Percentiles rank a stretch among this genome's conserved stretches.
These are phyloP conservation scores for Acrobasis suavella DNA, from an alignment of 2,888 invertebrate genomes.

Conservation along the genomic window DNA sequence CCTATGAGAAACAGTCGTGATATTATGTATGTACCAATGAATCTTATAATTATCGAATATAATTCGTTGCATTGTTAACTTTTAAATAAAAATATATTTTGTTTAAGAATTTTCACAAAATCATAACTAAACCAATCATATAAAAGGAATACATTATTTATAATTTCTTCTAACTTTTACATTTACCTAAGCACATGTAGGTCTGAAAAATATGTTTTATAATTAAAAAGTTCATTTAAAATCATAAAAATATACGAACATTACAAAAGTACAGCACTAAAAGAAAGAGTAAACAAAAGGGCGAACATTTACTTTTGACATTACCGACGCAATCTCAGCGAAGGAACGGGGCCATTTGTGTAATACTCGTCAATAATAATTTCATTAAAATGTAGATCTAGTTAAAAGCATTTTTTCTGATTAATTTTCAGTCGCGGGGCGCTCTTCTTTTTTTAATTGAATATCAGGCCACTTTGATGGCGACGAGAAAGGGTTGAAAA, in stretches of 20 bases:
- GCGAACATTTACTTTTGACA: slow-evolving; percentile 30
- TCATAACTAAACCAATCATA: too few relatives aligned
- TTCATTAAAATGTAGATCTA: slow-evolving; percentile 83
- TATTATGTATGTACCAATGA: too few relatives aligned
- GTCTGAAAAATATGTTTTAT: too few relatives aligned
- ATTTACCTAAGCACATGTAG: too few relatives aligned
- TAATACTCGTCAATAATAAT: slow-evolving; percentile 82
- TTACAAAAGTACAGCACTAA: slow-evolving; percentile 31
- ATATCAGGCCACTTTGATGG: slow-evolving; percentile 83
- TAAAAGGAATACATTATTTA: too few relatives aligned
- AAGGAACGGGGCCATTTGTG: slow-evolving; percentile 68
- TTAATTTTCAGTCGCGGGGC: slow-evolving; percentile 80
- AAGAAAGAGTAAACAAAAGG: slow-evolving; percentile 20
- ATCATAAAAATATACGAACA: background rate
- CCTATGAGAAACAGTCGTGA: too few relatives aligned
- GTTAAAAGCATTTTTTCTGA: slow-evolving; percentile 83
- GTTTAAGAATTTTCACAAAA: too few relatives aligned
- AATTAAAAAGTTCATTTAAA: too few relatives aligned
- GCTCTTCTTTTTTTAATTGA: slow-evolving; percentile 82
- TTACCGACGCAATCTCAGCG: slow-evolving; percentile 66
- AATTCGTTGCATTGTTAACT: too few relatives aligned
- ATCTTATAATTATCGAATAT: too few relatives aligned
- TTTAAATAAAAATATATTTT: too few relatives aligned
- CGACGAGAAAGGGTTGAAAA: slow-evolving; percentile 78
- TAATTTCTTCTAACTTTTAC: too few relatives aligned